These are phyloP conservation scores for Papilio glaucus DNA, from an alignment of 1,140 invertebrate species.

Conservation along the genomic window DNA sequence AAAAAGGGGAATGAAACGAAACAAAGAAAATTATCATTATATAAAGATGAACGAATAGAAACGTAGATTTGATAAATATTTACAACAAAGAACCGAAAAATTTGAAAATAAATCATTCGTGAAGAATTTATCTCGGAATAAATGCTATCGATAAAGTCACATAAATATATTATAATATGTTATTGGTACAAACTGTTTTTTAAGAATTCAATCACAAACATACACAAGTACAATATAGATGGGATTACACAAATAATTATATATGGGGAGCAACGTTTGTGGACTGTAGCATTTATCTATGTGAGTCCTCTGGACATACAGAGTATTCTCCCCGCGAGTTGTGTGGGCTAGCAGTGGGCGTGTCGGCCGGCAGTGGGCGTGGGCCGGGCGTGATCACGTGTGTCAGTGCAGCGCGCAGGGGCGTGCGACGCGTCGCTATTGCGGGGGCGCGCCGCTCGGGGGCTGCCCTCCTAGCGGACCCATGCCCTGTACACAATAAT, in stretches of 20 bases:
- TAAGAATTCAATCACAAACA: background rate
- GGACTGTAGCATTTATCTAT: background rate
- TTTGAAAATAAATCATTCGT: conserved; percentile 11
- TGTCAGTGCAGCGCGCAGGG: conserved; percentile 51
- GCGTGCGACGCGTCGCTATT: conserved; percentile 68
- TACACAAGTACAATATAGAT: conserved; percentile 5
- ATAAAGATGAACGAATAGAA: background rate
- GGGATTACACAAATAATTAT: background rate
- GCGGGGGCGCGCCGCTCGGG: conserved; percentile 61
- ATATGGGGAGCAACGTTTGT: background rate
- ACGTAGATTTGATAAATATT: conserved; percentile 14
- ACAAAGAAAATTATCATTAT: background rate
- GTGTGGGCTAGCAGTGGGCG: conserved; percentile 4
- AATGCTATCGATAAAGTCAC: background rate
- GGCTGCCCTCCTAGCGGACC: conserved; percentile 67
- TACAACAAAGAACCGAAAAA: background rate
- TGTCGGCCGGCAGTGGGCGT: background rate
- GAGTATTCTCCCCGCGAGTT: too few species aligned
- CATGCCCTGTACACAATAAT: conserved; percentile 58
- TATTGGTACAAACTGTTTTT: too few species aligned
- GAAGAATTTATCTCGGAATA: background rate
- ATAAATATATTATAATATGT: too few species aligned
- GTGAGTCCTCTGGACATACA: too few species aligned
- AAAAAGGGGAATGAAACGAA: background rate
- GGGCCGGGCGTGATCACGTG: background rate